Conservation (phyloP, 2,797 vertebrate genomes). For the Sitta carolinensis region DNA sequence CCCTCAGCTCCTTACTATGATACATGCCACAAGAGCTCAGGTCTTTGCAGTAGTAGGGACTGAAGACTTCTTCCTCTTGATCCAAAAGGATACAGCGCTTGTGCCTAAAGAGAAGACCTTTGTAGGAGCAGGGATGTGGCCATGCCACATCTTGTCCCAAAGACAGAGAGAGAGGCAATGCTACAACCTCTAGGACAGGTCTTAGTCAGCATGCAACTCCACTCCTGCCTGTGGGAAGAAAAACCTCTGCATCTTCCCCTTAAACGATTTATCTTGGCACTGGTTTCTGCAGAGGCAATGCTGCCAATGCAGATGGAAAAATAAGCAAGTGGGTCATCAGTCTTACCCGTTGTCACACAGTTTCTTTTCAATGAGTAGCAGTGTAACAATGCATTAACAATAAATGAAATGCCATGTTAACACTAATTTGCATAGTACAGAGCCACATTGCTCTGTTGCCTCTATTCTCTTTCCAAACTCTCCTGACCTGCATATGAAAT, state of each 20-base stretch:
- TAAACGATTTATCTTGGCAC: neutral
- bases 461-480: conserved; percentile 55
- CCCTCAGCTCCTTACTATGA: neutral
- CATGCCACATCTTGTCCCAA: neutral
- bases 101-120: neutral
- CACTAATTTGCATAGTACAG: conserved; percentile 68
- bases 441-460: conserved; percentile 55
- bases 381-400: conserved; percentile 68
- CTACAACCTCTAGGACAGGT: neutral
- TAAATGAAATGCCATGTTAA: conserved; percentile 72
- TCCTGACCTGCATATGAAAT: conserved; percentile 71
- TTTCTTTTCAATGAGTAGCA: conserved; percentile 68
- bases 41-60: neutral
- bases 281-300: neutral
- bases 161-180: neutral
- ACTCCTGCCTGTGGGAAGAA: neutral
- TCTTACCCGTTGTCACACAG: conserved; percentile 56
- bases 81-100: accelerated
- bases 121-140: neutral
- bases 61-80: neutral
- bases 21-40: neutral
- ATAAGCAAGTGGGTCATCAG: conserved; percentile 66
- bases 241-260: neutral
- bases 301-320: conserved; percentile 60
- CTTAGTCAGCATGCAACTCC: neutral